phyloP scores from a whole-genome alignment of 2,888 invertebrate genomes.

The Polymixis lichenea region DNA sequence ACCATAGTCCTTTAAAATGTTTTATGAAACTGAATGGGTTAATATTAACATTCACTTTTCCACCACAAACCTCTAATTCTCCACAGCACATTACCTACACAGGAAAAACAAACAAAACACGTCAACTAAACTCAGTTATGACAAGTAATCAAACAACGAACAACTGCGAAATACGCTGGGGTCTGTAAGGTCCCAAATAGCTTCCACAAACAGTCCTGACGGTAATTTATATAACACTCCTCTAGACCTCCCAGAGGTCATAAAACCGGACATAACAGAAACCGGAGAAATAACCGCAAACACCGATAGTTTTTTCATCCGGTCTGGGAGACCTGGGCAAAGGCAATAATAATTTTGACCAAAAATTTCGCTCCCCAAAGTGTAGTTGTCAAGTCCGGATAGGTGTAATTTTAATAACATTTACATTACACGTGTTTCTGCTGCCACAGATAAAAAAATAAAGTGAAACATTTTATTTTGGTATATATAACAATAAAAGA shows the following conservation, averaged over 20 bases:
- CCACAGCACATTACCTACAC: not conserved
- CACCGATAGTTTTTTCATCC: constrained; percentile 53
- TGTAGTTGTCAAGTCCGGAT: constrained; percentile 20
- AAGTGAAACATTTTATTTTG: not conserved
- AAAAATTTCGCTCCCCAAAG: constrained; percentile 21
- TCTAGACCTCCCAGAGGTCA: constrained; percentile 18
- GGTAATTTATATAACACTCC: constrained; percentile 30
- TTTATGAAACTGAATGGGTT: not conserved
- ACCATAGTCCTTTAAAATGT: not conserved
- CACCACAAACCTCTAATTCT: not conserved
- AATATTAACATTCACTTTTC: not conserved
- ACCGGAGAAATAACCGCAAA: constrained; percentile 31
- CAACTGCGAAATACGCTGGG: constrained; percentile 24
- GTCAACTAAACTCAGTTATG: constrained; percentile 32
- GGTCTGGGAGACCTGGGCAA: not conserved
- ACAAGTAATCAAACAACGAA: constrained; percentile 50
- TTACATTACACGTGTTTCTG: constrained; percentile 32
- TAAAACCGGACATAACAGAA: constrained; percentile 38
- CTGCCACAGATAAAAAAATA: constrained; percentile 3
- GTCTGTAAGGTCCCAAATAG: constrained; percentile 1
- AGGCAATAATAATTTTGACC: constrained; percentile 46
- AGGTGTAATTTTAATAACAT: constrained; percentile 50
- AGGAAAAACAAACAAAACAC: not conserved
- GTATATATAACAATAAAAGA: not conserved
- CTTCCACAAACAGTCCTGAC: constrained; percentile 12